Conservation (phyloP, 2,797 vertebrate genomes). For the Ctenopoma multispine region DNA sequence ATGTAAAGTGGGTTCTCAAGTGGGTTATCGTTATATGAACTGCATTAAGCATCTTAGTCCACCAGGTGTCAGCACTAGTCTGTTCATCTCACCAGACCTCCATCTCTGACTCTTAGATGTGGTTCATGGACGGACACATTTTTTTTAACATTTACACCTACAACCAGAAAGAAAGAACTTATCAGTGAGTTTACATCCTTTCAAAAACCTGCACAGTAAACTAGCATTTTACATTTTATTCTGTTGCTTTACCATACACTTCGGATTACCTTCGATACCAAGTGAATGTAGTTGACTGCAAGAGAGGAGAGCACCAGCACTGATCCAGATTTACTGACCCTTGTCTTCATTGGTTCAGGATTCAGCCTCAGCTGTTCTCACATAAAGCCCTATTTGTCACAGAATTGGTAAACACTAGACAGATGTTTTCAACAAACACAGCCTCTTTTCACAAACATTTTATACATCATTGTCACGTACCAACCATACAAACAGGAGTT, state of each 20-base stretch:
- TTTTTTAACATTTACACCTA: neutral
- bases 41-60: conserved; percentile 25
- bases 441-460: conserved; percentile 37
- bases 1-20: neutral
- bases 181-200: neutral
- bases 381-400: conserved; percentile 31
- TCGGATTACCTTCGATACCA: neutral
- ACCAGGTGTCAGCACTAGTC: conserved; percentile 73
- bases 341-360: conserved; percentile 1
- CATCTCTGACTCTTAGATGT: neutral
- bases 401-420: conserved; percentile 37
- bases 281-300: neutral
- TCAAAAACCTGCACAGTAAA: neutral
- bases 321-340: conserved; percentile 14
- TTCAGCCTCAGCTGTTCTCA: neutral
- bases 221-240: neutral
- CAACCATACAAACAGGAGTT: conserved; percentile 27
- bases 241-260: neutral
- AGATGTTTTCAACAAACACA: conserved; percentile 29
- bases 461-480: conserved; percentile 34
- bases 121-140: neutral
- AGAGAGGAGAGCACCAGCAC: neutral
- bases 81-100: neutral
- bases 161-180: neutral
- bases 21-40: neutral